Percentiles rank a stretch among this genome's conserved stretches.
phyloP scores from a whole-genome alignment of 1,140 invertebrate species.

The Drosophila bipectinata region DNA sequence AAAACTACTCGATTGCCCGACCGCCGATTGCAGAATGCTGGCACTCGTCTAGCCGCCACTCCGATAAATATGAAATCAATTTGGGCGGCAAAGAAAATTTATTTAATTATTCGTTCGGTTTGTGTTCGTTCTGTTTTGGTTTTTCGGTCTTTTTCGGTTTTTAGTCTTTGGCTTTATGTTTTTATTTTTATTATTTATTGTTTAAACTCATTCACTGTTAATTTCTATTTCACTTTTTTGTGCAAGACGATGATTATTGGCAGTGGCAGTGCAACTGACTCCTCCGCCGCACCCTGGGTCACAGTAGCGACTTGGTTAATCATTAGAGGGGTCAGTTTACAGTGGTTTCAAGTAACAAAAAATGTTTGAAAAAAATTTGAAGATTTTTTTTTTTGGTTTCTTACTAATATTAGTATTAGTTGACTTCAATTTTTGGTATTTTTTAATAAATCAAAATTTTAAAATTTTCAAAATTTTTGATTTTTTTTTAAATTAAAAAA shows the following conservation, averaged over 20 bases:
- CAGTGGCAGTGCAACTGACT: background rate
- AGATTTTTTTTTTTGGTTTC: background rate
- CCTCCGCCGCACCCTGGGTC: slow-evolving; percentile 4
- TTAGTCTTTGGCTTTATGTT: background rate
- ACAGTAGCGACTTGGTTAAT: background rate
- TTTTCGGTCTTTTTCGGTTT: slow-evolving; percentile 22
- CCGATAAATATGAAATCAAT: slow-evolving; percentile 75
- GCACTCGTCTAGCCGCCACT: slow-evolving; percentile 54
- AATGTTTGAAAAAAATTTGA: background rate
- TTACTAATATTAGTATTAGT: background rate
- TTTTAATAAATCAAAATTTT: too few relatives aligned
- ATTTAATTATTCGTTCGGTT: slow-evolving; percentile 69
- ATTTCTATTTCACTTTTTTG: background rate
- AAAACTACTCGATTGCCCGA: slow-evolving; percentile 32
- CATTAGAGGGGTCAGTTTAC: background rate
- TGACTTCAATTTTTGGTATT: too few relatives aligned
- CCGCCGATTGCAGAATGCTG: slow-evolving; percentile 63
- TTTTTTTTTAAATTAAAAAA: too few relatives aligned
- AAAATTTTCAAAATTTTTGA: too few relatives aligned
- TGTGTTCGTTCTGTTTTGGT: slow-evolving; percentile 21
- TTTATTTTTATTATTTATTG: background rate
- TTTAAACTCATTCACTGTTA: background rate
- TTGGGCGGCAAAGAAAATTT: slow-evolving; percentile 69
- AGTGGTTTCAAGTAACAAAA: background rate
- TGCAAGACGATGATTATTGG: background rate